Conservation (phyloP, 1,140 invertebrate species). For the Lepidotrigona ventralis region DNA sequence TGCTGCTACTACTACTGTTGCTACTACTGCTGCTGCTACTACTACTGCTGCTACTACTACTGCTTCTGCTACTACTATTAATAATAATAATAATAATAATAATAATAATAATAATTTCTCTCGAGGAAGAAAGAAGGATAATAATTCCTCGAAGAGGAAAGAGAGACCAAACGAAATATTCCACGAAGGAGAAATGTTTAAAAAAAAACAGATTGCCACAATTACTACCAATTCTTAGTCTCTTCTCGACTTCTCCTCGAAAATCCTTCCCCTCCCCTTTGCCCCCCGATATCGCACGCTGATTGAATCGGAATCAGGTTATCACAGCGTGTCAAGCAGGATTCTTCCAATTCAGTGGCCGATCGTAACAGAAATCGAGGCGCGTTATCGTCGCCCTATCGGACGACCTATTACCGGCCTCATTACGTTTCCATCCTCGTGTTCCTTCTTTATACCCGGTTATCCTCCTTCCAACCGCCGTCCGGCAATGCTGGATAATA, state of each 20-base stretch:
- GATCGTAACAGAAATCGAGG: constrained; percentile 8
- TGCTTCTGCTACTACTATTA: no score
- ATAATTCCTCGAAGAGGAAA: not conserved
- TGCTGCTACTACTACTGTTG: no score
- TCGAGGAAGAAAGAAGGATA: no score
- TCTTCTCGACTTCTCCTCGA: no score
- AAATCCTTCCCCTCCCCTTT: not conserved
- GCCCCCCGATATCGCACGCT: not conserved
- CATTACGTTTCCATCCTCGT: constrained; percentile 11
- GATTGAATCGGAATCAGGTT: not conserved
- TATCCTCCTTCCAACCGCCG: not conserved
- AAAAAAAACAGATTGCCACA: not conserved
- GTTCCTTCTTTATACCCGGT: not conserved
- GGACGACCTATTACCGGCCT: not conserved
- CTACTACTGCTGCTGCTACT: no score
- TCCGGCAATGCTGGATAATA: constrained; percentile 24
- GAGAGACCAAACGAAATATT: not conserved
- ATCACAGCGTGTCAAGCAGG: not conserved
- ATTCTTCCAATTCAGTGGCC: not conserved
- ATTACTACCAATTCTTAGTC: not conserved
- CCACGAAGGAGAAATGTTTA: no score
- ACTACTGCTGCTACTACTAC: no score
- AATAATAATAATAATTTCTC: not conserved
- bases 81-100: no score
- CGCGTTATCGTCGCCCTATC: not conserved